A percentile compares a stretch with the other conserved stretches of the same genome.
These are phyloP conservation scores for Galagoides demidoff DNA, from an alignment of 2,797 vertebrate genomes.

Conservation along the genomic window DNA sequence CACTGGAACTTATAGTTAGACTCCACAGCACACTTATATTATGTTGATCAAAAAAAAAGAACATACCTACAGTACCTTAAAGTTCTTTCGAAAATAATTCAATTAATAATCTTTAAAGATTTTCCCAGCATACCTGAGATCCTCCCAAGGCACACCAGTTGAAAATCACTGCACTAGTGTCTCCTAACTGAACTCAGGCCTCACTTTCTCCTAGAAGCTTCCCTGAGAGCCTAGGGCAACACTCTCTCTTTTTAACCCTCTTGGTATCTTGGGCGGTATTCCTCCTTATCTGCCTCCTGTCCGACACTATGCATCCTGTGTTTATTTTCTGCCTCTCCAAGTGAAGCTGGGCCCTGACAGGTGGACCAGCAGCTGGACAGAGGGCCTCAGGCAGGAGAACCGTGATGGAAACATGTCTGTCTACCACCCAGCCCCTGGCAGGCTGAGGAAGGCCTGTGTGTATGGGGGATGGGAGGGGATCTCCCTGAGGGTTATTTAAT, in stretches of 20 bases:
- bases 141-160: no score
- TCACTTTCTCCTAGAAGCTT: background rate
- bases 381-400: no score
- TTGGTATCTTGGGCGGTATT: background rate
- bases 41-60: no score
- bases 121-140: no score
- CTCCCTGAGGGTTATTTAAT: background rate
- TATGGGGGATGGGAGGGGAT: no score
- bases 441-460: background rate
- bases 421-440: background rate
- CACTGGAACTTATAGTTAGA: no score
- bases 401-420: background rate
- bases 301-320: no score
- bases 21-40: no score
- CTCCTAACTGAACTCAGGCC: background rate
- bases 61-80: no score
- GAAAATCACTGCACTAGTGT: background rate
- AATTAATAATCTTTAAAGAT: no score
- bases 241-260: background rate
- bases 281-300: background rate
- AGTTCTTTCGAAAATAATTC: no score
- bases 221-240: background rate
- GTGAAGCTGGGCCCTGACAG: background rate
- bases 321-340: background rate
- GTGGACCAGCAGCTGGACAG: background rate